Evolutionary conservation across 2,797 vertebrate genomes (phyloP), one percentile per base, ranked within the genome.

Genomic region (Semaprochilodus insignis): DNA sequence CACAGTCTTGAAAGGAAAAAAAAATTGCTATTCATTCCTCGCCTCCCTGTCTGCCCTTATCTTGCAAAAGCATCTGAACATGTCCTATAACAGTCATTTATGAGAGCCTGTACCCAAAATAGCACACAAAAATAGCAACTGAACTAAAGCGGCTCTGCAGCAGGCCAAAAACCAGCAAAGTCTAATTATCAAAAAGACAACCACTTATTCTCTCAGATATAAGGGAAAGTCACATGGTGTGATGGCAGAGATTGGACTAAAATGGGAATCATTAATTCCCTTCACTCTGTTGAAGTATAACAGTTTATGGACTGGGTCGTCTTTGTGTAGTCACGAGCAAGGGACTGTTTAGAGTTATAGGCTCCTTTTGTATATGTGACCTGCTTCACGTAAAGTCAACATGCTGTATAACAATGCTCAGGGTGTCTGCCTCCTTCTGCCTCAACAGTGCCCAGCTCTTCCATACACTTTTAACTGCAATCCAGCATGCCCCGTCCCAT

Each of bases 41-140:
- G 44, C 44, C 63, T 81, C 52, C 48, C 59, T 51, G 60, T 72
- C 80, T 72, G 63, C 34, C 48, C 65, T 81, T 77, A 84, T 84
- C 74, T 81, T 73, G 55, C 48, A 62, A 73, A 84, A 84, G 67
- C 67, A 84, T 81, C 83, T 84, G 57, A 77, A 59, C 60, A 77
- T 77, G 40, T 83, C 74, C 40, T 72, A 44, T 75, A 75, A 60
- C 73, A 54, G 65, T 63, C 77, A 70, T 34, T 59, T 60, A 77
- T 79, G 80, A 81, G 69, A 60, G 52, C 74, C 70, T 21, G 8
- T 13, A 25, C 52, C 51, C 69, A 72, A 81, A 84, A 81, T 77
- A 84, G 55, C 66, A 71, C 15, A 31, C n/a, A 69, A 84, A 80
- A 70, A 69, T 71, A 80, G 73, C 34, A 54, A 48, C 59, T 15